Evolutionary conservation across 1,140 invertebrate species (phyloP).

Genomic region (Brachionus plicatilis): DNA sequence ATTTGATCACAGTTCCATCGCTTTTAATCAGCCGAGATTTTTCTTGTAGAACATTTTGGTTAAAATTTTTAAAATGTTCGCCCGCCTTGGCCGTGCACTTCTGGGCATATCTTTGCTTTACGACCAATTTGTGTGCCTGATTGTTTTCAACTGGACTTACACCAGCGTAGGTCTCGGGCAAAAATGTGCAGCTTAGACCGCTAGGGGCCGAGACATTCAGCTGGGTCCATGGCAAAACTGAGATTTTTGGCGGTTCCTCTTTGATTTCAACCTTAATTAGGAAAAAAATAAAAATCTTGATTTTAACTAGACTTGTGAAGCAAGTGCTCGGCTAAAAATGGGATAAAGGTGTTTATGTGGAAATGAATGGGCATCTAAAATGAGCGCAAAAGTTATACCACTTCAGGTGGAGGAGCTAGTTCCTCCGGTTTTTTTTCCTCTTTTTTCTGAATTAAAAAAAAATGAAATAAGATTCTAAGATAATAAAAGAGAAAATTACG

Average conservation of each 20-base stretch:
- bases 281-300: conserved; percentile 1
- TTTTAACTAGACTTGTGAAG: neutral
- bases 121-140: conserved; percentile 46
- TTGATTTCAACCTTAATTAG: conserved; percentile 43
- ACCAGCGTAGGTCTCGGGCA: conserved; percentile 50
- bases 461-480: neutral
- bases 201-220: conserved; percentile 53
- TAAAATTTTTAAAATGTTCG: conserved; percentile 46
- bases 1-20: conserved; percentile 54
- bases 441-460: neutral
- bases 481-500: neutral
- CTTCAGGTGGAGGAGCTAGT: neutral
- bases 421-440: neutral
- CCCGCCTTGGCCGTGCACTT: conserved; percentile 48
- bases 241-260: conserved; percentile 39
- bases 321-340: neutral
- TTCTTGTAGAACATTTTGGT: conserved; percentile 45
- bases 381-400: neutral
- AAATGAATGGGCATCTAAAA: neutral
- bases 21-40: conserved; percentile 49
- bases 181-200: conserved; percentile 51
- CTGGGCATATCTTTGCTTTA: conserved; percentile 53
- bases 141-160: conserved; percentile 46
- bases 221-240: conserved; percentile 49
- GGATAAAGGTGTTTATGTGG: neutral